Percentiles rank a stretch among this genome's conserved stretches.
These are phyloP conservation scores for Picathartes gymnocephalus DNA, from an alignment of 2,113 vertebrate species.

Conservation along the genomic window DNA sequence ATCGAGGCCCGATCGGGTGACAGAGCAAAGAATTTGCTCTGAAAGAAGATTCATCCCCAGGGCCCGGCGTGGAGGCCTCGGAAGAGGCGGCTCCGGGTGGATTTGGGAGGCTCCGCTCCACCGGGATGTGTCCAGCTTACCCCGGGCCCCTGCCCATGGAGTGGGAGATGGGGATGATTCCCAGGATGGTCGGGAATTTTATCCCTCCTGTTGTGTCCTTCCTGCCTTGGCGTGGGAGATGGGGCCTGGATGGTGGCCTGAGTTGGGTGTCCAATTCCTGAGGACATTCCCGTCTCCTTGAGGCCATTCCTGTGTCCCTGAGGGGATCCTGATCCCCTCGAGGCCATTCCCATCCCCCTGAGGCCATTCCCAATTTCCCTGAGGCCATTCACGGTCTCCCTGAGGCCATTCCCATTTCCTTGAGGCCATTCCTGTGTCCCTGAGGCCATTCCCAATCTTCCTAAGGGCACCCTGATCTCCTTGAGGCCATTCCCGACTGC, in stretches of 20 bases:
- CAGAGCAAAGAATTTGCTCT: background rate
- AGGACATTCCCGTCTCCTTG: accelerated
- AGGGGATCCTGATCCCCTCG: accelerated
- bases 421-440: accelerated
- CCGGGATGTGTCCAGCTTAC: accelerated
- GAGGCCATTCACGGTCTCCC: accelerated
- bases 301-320: accelerated
- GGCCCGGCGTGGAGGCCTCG: background rate
- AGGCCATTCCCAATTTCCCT: accelerated
- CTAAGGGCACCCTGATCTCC: no score
- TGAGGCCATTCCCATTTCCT: accelerated
- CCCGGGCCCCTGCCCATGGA: accelerated
- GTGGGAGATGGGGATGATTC: accelerated
- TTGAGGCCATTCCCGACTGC: accelerated
- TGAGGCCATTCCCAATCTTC: background rate
- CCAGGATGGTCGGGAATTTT: accelerated
- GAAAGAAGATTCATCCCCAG: constrained; percentile 47
- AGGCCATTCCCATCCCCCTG: accelerated
- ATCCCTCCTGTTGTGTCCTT: accelerated
- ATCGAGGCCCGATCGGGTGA: background rate
- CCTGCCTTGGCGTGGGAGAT: accelerated
- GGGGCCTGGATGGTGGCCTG: accelerated
- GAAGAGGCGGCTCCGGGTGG: background rate
- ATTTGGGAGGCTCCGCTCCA: background rate
- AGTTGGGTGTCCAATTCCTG: background rate